Evolutionary conservation across 2,888 invertebrate genomes (phyloP).

Genomic region (Rhagonycha lutea): DNA sequence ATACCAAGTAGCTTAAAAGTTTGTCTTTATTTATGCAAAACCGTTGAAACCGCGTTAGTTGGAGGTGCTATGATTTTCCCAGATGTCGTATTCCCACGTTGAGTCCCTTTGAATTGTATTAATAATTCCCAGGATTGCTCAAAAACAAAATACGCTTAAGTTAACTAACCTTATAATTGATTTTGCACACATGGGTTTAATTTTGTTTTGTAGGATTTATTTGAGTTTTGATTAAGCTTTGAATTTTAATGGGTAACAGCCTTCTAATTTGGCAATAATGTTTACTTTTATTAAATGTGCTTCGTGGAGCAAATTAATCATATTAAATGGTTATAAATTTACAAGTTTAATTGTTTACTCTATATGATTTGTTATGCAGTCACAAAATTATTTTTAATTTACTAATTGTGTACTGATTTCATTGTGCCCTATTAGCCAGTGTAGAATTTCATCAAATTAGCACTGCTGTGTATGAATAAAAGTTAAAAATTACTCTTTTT

Average conservation of each 20-base stretch:
- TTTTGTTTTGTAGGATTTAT: slow-evolving; percentile 8
- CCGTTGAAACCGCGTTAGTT: slow-evolving; percentile 1
- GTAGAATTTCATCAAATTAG: too few species aligned
- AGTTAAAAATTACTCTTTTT: too few species aligned
- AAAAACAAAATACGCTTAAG: slow-evolving; percentile 10
- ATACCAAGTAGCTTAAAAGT: slow-evolving; percentile 7
- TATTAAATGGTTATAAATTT: too few species aligned
- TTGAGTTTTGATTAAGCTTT: slow-evolving; percentile 9
- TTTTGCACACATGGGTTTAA: slow-evolving; percentile 16
- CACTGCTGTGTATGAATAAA: too few species aligned
- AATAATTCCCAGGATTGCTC: slow-evolving; percentile 8
- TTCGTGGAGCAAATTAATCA: background rate
- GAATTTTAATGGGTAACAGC: background rate
- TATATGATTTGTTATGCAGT: background rate
- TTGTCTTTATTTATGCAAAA: slow-evolving; percentile 13
- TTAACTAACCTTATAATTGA: slow-evolving; percentile 22
- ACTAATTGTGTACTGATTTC: background rate
- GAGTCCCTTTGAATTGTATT: slow-evolving; percentile 6
- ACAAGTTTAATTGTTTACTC: background rate
- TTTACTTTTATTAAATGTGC: background rate
- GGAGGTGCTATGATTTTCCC: slow-evolving; percentile 15
- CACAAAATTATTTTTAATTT: background rate
- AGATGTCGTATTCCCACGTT: slow-evolving; percentile 10
- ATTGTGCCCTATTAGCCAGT: too few species aligned
- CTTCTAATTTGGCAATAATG: background rate